phyloP scores from a whole-genome alignment of 1,140 invertebrate species.

The Drosophila suzukii region DNA sequence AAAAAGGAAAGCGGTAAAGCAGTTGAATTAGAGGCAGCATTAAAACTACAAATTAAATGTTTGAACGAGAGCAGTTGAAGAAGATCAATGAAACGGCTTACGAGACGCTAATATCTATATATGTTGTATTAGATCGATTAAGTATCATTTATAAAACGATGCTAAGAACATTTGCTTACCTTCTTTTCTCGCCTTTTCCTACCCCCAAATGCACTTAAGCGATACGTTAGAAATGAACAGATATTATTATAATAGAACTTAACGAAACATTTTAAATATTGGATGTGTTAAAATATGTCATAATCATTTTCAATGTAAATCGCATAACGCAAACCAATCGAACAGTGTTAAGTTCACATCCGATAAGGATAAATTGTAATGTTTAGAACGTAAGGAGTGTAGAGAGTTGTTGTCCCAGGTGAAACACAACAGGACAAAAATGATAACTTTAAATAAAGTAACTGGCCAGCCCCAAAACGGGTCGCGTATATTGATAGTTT shows the following conservation, averaged over 20 bases:
- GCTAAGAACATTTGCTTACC: conserved; percentile 53
- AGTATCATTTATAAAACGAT: conserved; percentile 57
- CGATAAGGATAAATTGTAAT: conserved; percentile 60
- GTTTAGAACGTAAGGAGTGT: conserved; percentile 57
- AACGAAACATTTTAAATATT: conserved; percentile 59
- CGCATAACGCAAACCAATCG: conserved; percentile 55
- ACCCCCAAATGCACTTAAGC: conserved; percentile 40
- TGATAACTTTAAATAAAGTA: conserved; percentile 42
- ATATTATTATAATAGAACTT: conserved; percentile 65
- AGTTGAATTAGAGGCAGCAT: conserved; percentile 15
- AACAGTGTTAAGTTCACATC: conserved; percentile 58
- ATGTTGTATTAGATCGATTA: conserved; percentile 74
- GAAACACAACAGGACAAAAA: conserved; percentile 65
- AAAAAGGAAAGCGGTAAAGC: conserved; percentile 18
- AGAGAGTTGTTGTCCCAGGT: conserved; percentile 58
- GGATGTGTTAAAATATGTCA: conserved; percentile 56
- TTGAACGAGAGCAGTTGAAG: conserved; percentile 25
- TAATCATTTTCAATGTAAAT: conserved; percentile 72
- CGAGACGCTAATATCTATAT: conserved; percentile 76
- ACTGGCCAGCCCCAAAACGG: conserved; percentile 41
- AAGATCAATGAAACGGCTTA: conserved; percentile 61
- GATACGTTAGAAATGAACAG: conserved; percentile 68
- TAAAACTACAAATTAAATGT: conserved; percentile 25
- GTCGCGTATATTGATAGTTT: conserved; percentile 64
- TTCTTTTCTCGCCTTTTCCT: conserved; percentile 19